Conservation (phyloP, 1,140 invertebrate genomes). For the Drosophila melanica region DNA sequence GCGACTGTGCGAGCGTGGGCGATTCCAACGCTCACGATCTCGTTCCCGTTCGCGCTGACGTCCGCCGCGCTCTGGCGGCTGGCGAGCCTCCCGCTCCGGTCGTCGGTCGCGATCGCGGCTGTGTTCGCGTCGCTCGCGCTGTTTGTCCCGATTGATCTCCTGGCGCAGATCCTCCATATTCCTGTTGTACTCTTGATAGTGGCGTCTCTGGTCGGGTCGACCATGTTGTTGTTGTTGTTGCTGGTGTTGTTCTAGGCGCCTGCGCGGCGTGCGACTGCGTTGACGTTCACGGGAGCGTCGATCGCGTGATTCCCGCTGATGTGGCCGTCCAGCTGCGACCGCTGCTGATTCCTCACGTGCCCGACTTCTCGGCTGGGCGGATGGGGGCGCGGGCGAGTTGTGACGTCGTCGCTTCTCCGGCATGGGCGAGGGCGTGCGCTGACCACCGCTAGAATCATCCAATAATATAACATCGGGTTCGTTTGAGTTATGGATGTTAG, state of each 20-base stretch:
- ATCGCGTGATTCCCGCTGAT: slow-evolving; percentile 34
- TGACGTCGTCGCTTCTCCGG: slow-evolving; percentile 64
- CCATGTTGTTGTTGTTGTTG: background rate
- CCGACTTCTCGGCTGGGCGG: slow-evolving; percentile 37
- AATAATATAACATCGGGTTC: slow-evolving; percentile 84
- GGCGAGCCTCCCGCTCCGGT: slow-evolving; percentile 49
- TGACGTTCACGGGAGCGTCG: slow-evolving; percentile 47
- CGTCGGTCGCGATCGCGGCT: slow-evolving; percentile 60
- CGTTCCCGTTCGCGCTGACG: slow-evolving; percentile 50
- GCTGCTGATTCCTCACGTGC: slow-evolving; percentile 35
- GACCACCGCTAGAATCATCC: slow-evolving; percentile 84
- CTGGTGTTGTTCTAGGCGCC: slow-evolving; percentile 49
- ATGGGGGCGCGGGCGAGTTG: slow-evolving; percentile 32
- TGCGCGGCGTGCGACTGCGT: slow-evolving; percentile 64
- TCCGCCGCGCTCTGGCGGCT: slow-evolving; percentile 39
- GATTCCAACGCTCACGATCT: slow-evolving; percentile 71
- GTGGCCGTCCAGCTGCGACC: slow-evolving; percentile 15
- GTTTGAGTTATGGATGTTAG: slow-evolving; percentile 80
- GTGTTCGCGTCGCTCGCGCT: slow-evolving; percentile 67
- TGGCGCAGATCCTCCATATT: slow-evolving; percentile 80
- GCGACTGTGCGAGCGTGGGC: slow-evolving; percentile 76
- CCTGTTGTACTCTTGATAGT: slow-evolving; percentile 80
- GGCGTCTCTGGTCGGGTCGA: slow-evolving; percentile 65
- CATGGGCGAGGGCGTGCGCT: slow-evolving; percentile 68
- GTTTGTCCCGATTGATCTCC: slow-evolving; percentile 82